A percentile compares a stretch with the other conserved stretches of the same genome.
These are phyloP conservation scores for Cerceris ruficornis DNA, from an alignment of 2,888 invertebrate species.

Conservation along the genomic window DNA sequence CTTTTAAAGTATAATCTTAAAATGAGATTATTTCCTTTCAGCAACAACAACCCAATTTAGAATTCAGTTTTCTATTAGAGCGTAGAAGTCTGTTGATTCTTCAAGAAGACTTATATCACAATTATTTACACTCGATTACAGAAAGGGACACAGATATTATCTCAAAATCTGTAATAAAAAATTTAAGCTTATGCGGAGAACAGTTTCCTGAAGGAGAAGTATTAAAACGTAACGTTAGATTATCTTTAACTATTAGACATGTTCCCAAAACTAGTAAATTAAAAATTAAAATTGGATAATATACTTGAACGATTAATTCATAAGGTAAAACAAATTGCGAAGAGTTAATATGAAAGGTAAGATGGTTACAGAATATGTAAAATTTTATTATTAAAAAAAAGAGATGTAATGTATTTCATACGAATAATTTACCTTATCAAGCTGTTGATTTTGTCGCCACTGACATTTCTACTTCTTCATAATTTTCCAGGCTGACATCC, in stretches of 20 bases:
- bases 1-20: slow-evolving; percentile 10
- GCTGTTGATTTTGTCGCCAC: slow-evolving; percentile 64
- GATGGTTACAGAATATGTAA: no score
- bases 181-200: slow-evolving; percentile 86
- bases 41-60: slow-evolving; percentile 74
- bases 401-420: neutral
- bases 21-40: slow-evolving; percentile 43
- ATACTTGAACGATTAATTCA: neutral
- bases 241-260: slow-evolving; percentile 96
- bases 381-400: no score
- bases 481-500: slow-evolving; percentile 83
- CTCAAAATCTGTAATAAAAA: slow-evolving; percentile 84
- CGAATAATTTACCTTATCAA: slow-evolving; percentile 19
- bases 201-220: slow-evolving; percentile 84
- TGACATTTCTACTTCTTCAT: slow-evolving; percentile 74
- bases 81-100: slow-evolving; percentile 94
- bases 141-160: slow-evolving; percentile 87
- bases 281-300: slow-evolving; percentile 85
- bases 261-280: slow-evolving; percentile 93
- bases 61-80: slow-evolving; percentile 92
- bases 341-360: no score
- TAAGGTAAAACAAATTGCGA: no score
- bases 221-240: slow-evolving; percentile 87
- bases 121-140: slow-evolving; percentile 93
- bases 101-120: slow-evolving; percentile 90